These are phyloP conservation scores for Bombus confusus DNA, from an alignment of 1,140 invertebrate genomes.

Conservation along the genomic window DNA sequence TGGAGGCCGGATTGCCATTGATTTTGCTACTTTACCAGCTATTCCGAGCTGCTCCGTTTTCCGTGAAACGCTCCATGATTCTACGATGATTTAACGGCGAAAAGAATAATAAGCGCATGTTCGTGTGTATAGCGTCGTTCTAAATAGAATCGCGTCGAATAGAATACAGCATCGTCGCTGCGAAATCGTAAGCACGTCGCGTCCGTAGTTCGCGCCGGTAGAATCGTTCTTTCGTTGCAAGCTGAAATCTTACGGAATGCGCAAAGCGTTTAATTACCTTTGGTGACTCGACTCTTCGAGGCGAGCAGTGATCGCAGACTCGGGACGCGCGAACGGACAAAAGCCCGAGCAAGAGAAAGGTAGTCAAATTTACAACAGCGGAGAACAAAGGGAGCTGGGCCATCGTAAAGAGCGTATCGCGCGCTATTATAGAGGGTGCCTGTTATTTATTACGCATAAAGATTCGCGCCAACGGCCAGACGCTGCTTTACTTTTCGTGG, in stretches of 20 bases:
- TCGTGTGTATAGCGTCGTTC: no score
- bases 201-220: no score
- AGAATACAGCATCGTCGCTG: no score
- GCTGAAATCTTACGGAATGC: not conserved
- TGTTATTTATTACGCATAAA: conserved; percentile 19
- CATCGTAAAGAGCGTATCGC: not conserved
- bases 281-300: not conserved
- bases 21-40: no score
- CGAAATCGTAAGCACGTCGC: no score
- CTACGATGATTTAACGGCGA: no score
- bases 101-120: no score
- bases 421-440: not conserved
- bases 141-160: no score
- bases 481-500: not conserved
- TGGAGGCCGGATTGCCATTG: no score
- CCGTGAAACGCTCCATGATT: no score
- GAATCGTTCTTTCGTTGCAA: not conserved
- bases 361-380: conserved; percentile 3
- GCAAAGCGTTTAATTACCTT: not conserved
- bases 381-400: not conserved
- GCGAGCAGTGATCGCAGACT: not conserved
- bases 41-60: no score
- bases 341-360: not conserved
- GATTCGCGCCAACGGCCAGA: not conserved
- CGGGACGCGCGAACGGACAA: not conserved